Percentiles rank a stretch among this genome's conserved stretches.
phyloP scores from a whole-genome alignment of 2,113 vertebrate species.

The Heterotis niloticus region DNA sequence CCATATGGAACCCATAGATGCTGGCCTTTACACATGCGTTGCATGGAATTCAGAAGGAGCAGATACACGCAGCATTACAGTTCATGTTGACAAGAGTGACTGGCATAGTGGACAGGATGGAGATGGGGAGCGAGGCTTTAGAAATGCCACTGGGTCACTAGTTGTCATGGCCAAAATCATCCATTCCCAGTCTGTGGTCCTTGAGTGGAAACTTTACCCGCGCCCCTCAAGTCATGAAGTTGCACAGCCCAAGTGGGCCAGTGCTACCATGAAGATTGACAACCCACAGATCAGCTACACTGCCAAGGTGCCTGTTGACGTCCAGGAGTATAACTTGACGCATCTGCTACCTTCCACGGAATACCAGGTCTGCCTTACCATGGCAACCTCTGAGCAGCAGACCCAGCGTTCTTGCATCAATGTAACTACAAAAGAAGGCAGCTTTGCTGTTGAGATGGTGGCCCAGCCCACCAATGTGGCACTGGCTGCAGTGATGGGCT shows the following conservation, averaged over 20 bases:
- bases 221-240: constrained; percentile 34
- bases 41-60: constrained; percentile 71
- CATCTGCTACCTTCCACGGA: constrained; percentile 69
- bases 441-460: constrained; percentile 62
- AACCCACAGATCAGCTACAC: constrained; percentile 75
- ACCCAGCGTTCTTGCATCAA: constrained; percentile 69
- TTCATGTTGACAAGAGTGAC: constrained; percentile 55
- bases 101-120: constrained; percentile 19
- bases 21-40: constrained; percentile 74
- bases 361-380: constrained; percentile 70
- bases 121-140: constrained; percentile 31
- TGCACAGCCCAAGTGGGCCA: constrained; percentile 58
- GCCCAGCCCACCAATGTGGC: constrained; percentile 62
- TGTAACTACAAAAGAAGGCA: constrained; percentile 68
- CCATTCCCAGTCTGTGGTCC: constrained; percentile 69
- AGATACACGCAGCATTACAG: constrained; percentile 62
- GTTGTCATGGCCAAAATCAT: constrained; percentile 68
- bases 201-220: constrained; percentile 66
- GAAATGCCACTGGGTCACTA: constrained; percentile 48
- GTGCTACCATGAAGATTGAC: constrained; percentile 71
- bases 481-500: constrained; percentile 68
- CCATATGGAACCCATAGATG: constrained; percentile 57
- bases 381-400: constrained; percentile 52
- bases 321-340: constrained; percentile 75
- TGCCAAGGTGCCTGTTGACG: constrained; percentile 66